A percentile compares a stretch with the other conserved stretches of the same genome.
Conservation (phyloP, 2,113 vertebrate genomes). For the Upupa epops region DNA sequence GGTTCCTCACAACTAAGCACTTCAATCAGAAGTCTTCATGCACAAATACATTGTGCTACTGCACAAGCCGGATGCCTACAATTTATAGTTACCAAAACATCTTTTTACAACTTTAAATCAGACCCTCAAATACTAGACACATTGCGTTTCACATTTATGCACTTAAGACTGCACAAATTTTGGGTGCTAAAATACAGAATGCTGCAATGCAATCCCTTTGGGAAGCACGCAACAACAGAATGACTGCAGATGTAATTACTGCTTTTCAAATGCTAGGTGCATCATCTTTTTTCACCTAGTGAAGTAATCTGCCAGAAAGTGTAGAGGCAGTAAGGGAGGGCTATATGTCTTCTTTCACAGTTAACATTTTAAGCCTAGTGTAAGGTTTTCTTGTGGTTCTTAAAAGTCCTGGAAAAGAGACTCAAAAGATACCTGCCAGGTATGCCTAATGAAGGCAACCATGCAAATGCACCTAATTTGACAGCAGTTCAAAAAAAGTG, state of each 20-base stretch:
- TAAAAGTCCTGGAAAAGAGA: background rate
- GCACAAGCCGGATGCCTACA: background rate
- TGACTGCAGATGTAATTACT: background rate
- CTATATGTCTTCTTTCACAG: background rate
- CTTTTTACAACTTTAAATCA: background rate
- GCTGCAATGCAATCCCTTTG: background rate
- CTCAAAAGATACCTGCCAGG: background rate
- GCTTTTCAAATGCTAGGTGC: background rate
- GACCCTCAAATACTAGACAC: background rate
- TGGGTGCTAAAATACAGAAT: background rate
- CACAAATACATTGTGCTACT: background rate
- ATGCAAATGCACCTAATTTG: background rate
- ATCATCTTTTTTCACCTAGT: background rate
- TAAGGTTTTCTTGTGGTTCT: background rate
- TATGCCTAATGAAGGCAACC: background rate
- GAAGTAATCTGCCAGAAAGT: background rate
- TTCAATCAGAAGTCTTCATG: background rate
- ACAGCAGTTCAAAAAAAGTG: background rate
- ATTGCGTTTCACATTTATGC: accelerated
- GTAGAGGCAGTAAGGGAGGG: background rate
- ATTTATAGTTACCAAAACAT: background rate
- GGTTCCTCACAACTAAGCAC: background rate
- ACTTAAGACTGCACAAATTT: background rate
- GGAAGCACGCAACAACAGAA: background rate
- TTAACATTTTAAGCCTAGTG: background rate